A percentile compares a stretch with the other conserved stretches of the same genome.
Conservation (phyloP, 2,113 vertebrate genomes). For the Gavialis gangeticus region DNA sequence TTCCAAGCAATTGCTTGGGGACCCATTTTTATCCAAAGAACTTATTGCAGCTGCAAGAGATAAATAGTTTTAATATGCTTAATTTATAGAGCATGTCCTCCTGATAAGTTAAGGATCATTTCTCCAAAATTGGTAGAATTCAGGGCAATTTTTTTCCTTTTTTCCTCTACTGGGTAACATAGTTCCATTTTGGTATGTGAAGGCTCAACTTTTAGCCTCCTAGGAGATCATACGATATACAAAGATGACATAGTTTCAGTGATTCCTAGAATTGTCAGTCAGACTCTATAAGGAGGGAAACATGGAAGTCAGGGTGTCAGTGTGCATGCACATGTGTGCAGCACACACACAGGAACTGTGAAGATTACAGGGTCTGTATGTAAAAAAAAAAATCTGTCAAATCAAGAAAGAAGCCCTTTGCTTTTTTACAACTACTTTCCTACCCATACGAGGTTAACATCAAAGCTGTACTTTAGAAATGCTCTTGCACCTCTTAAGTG, state of each 20-base stretch:
- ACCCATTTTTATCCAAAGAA: constrained; percentile 49
- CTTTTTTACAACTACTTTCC: neutral
- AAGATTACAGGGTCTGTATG: neutral
- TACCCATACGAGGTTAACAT: neutral
- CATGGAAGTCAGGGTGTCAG: neutral
- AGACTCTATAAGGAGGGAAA: neutral
- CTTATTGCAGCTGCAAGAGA: constrained; percentile 16
- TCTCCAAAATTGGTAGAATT: neutral
- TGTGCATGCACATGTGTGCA: neutral
- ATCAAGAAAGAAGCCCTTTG: neutral
- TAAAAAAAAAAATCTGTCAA: neutral
- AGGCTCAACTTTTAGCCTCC: neutral
- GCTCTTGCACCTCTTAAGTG: neutral
- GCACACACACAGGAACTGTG: neutral
- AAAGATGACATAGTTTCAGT: neutral
- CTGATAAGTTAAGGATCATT: neutral
- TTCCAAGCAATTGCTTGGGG: constrained; percentile 60
- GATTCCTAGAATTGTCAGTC: neutral
- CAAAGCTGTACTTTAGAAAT: neutral
- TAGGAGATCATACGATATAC: neutral
- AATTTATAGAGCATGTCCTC: neutral
- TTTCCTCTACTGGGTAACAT: neutral
- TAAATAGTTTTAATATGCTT: neutral
- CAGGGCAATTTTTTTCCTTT: neutral
- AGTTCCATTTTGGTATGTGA: neutral